Conservation (phyloP, 1,140 invertebrate species). For the Oppia nitens region DNA sequence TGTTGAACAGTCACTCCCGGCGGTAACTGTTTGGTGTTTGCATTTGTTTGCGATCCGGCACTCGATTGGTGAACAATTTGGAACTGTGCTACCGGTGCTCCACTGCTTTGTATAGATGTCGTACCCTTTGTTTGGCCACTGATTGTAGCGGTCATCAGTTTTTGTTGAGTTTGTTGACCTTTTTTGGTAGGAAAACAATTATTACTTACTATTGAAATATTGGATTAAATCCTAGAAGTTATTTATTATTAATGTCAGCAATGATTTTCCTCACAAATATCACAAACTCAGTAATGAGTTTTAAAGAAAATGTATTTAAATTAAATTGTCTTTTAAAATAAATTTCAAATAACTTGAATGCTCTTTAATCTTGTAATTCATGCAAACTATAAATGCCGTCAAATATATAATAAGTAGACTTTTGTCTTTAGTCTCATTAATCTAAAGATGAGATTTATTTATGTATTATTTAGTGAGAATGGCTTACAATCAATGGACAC, state of each 20-base stretch:
- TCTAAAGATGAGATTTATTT: too few species aligned
- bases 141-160: constrained; percentile 17
- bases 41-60: constrained; percentile 27
- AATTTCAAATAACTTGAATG: too few species aligned
- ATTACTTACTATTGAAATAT: neutral
- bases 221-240: neutral
- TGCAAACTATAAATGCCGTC: too few species aligned
- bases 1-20: constrained; percentile 48
- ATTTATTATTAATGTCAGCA: neutral
- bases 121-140: constrained; percentile 20
- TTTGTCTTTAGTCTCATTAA: too few species aligned
- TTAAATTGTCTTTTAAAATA: too few species aligned
- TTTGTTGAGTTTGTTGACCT: constrained; percentile 7
- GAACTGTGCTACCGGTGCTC: constrained; percentile 23
- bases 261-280: neutral
- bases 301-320: too few species aligned
- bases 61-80: constrained; percentile 37
- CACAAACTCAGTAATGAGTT: too few species aligned
- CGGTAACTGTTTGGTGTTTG: constrained; percentile 38
- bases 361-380: too few species aligned
- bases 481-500: too few species aligned
- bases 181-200: neutral
- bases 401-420: too few species aligned
- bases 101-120: neutral
- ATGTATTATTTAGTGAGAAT: too few species aligned